Conservation (phyloP, 2,888 invertebrate genomes). For the Dromius quadrimaculatus region DNA sequence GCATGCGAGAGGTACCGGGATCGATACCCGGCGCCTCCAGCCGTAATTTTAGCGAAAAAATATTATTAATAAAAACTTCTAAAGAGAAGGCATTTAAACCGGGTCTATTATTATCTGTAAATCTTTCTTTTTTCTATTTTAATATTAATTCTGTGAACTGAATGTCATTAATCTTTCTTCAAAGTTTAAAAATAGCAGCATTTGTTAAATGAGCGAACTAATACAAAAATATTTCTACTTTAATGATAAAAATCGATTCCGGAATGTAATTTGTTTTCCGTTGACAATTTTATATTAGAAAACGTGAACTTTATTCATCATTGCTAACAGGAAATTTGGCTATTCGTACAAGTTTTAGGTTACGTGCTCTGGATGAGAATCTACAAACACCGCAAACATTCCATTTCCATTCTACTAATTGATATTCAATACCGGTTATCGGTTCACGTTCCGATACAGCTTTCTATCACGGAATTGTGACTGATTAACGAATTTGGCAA, state of each 20-base stretch:
- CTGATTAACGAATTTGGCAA: no score
- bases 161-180: no score
- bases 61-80: neutral
- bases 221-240: no score
- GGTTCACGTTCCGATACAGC: neutral
- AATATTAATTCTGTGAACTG: no score
- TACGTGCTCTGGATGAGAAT: slow-evolving; percentile 20
- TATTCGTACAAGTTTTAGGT: slow-evolving; percentile 29
- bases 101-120: no score
- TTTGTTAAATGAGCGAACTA: no score
- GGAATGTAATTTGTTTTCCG: slow-evolving; percentile 15
- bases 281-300: slow-evolving; percentile 21
- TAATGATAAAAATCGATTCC: no score
- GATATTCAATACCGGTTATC: slow-evolving; percentile 20
- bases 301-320: slow-evolving; percentile 16
- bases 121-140: no score
- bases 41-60: neutral
- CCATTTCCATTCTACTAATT: slow-evolving; percentile 26
- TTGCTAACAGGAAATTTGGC: slow-evolving; percentile 30
- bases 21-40: slow-evolving; percentile 68
- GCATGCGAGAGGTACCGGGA: slow-evolving; percentile 72
- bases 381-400: slow-evolving; percentile 14
- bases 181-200: no score
- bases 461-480: no score
- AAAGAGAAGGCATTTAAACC: no score